Conservation (phyloP, 2,113 vertebrate species). For the Piaya cayana region DNA sequence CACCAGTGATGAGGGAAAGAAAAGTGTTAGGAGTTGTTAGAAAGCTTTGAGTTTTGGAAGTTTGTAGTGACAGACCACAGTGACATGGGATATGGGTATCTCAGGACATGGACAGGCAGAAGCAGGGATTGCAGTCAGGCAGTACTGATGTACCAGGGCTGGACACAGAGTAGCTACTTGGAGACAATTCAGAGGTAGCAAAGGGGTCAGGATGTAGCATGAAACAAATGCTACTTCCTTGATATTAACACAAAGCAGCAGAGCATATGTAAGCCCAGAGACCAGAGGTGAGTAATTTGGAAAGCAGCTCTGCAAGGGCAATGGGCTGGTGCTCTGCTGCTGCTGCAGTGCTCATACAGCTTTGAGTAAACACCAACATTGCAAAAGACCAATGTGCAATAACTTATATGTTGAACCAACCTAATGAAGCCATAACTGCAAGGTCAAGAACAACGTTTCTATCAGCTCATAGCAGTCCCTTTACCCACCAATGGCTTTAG, state of each 20-base stretch:
- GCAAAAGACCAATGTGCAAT: neutral
- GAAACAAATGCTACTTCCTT: neutral
- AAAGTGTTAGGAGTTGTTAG: neutral
- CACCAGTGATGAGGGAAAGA: neutral
- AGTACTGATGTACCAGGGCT: accelerated
- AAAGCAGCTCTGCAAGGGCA: neutral
- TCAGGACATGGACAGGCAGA: accelerated
- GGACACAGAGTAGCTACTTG: neutral
- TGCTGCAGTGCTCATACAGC: accelerated
- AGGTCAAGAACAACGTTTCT: neutral
- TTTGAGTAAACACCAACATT: neutral
- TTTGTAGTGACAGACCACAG: accelerated
- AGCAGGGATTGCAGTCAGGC: neutral
- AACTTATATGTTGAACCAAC: neutral
- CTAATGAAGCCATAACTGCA: neutral
- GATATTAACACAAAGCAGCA: neutral
- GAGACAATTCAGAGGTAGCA: neutral
- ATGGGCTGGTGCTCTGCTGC: neutral
- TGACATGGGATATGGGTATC: neutral
- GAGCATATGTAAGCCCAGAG: neutral
- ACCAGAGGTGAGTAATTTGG: neutral
- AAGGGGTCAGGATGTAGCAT: neutral
- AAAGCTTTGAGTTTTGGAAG: neutral
- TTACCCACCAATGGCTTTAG: neutral
- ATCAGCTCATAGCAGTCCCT: neutral